phyloP scores from a whole-genome alignment of 2,888 invertebrate species.

The Clitarchus hookeri region DNA sequence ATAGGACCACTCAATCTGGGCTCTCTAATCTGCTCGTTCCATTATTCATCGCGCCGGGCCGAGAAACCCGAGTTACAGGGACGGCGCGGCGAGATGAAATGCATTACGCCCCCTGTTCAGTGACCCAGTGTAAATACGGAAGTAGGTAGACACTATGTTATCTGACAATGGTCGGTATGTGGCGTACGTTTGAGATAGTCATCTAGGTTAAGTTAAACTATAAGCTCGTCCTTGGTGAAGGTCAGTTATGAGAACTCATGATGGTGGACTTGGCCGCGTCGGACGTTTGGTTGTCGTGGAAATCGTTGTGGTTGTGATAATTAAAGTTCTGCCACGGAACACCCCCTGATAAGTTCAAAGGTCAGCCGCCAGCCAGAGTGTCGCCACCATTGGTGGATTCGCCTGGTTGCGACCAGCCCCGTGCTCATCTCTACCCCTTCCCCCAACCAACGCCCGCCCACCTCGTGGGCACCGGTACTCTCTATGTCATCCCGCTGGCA shows the following conservation, averaged over 20 bases:
- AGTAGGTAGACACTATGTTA: too few species aligned
- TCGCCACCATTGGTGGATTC: not conserved
- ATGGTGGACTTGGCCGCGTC: too few species aligned
- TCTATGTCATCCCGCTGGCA: not conserved
- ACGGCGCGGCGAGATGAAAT: not conserved
- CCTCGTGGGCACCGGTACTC: not conserved
- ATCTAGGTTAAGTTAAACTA: too few species aligned
- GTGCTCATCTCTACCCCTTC: not conserved
- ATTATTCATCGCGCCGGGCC: not conserved
- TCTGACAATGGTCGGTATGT: too few species aligned
- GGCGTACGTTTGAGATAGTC: too few species aligned
- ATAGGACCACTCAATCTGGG: slow-evolving; percentile 10
- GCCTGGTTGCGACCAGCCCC: not conserved
- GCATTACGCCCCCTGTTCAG: slow-evolving; percentile 1
- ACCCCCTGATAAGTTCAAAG: not conserved
- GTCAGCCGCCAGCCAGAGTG: not conserved
- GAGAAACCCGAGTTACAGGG: not conserved
- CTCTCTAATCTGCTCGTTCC: slow-evolving; percentile 8
- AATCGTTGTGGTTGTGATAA: too few species aligned
- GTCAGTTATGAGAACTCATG: too few species aligned
- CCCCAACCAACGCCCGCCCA: not conserved
- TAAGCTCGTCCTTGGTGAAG: too few species aligned
- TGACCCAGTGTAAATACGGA: too few species aligned
- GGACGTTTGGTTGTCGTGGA: too few species aligned
- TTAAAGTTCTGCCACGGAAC: too few species aligned